Evolutionary conservation across 2,113 vertebrate genomes (phyloP).

Genomic region (Triplophysa rosa): DNA sequence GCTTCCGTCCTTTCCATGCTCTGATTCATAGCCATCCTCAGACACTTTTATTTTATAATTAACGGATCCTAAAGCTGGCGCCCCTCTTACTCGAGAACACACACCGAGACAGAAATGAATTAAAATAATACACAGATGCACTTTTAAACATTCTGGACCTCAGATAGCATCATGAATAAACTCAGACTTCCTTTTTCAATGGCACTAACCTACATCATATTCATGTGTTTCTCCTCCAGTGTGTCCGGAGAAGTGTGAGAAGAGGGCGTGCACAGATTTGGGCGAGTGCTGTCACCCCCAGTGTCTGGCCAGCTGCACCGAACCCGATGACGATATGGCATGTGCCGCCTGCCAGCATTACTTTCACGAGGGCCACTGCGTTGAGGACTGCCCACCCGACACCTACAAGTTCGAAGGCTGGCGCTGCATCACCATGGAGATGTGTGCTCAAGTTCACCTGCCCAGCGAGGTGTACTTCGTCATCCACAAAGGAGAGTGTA

Average conservation of each 20-base stretch:
- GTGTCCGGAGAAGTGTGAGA: constrained; percentile 85
- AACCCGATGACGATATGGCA: constrained; percentile 80
- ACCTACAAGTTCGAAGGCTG: constrained; percentile 96
- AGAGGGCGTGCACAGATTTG: constrained; percentile 82
- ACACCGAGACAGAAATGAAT: not conserved
- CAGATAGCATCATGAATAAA: too few relatives aligned
- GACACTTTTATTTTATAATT: constrained; percentile 30
- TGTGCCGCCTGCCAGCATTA: constrained; percentile 93
- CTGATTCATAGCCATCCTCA: not conserved
- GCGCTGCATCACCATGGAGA: constrained; percentile 91
- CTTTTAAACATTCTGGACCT: not conserved
- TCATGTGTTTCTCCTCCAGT: constrained; percentile 74
- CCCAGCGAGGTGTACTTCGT: constrained; percentile 82
- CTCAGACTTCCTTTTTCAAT: not conserved
- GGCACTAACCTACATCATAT: constrained; percentile 17
- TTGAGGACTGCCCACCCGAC: constrained; percentile 83
- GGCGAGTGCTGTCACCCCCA: constrained; percentile 92
- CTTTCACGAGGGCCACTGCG: constrained; percentile 83
- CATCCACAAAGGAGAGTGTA: constrained; percentile 92
- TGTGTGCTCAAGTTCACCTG: constrained; percentile 83
- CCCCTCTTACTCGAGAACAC: constrained; percentile 31
- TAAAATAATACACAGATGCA: not conserved
- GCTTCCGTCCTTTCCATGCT: not conserved
- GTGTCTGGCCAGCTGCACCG: constrained; percentile 89
- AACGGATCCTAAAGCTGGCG: constrained; percentile 36